These are phyloP conservation scores for Troides oblongomaculatus DNA, from an alignment of 2,888 invertebrate genomes.

Conservation along the genomic window DNA sequence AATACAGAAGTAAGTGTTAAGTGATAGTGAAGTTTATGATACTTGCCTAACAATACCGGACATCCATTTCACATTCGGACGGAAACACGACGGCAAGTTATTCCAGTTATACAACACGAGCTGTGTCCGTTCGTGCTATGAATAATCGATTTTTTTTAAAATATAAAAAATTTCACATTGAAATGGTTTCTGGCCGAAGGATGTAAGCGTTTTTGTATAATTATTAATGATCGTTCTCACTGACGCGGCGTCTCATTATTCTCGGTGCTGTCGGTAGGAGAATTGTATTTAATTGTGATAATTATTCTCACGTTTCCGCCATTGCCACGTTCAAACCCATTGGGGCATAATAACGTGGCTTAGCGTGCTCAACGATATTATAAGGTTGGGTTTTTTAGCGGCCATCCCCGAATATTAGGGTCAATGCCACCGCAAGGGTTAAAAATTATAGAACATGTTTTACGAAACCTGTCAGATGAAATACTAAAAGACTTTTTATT, in stretches of 20 bases:
- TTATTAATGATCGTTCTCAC: conserved; percentile 8
- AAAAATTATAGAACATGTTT: neutral
- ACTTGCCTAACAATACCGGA: neutral
- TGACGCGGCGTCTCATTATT: neutral
- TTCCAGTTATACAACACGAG: neutral
- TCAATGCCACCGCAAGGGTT: conserved; percentile 13
- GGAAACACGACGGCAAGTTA: neutral
- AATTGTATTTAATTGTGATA: conserved; percentile 25
- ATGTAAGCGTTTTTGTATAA: neutral
- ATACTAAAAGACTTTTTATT: neutral
- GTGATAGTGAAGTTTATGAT: neutral
- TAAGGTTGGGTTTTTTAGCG: conserved; percentile 9
- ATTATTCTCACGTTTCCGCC: conserved; percentile 24
- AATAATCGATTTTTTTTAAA: neutral
- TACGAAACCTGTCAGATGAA: neutral
- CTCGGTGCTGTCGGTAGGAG: neutral
- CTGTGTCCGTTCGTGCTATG: neutral
- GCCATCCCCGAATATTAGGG: conserved; percentile 8
- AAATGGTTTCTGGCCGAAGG: neutral
- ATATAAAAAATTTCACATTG: neutral
- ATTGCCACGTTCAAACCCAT: conserved; percentile 12
- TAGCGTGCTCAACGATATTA: conserved; percentile 18
- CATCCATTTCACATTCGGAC: neutral
- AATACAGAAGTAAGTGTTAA: neutral
- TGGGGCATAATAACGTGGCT: neutral